A percentile compares a stretch with the other conserved stretches of the same genome.
Conservation (phyloP, 2,113 vertebrate genomes). For the Monopterus albus region DNA sequence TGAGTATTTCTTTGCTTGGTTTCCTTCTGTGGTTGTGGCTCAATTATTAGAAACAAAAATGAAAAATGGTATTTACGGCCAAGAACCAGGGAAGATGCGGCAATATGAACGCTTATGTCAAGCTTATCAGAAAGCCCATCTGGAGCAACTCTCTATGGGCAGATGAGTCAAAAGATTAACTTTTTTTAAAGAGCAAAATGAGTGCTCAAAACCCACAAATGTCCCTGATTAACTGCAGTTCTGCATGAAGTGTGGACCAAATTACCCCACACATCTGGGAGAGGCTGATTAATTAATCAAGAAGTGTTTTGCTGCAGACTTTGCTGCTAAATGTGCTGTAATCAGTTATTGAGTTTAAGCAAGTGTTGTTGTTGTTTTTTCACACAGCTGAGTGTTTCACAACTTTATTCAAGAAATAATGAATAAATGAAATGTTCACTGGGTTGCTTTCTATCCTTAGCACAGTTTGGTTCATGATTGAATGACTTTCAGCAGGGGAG, state of each 20-base stretch:
- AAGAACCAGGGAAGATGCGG: neutral
- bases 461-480: constrained; percentile 7
- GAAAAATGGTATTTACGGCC: neutral
- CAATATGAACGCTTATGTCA: neutral
- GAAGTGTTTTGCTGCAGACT: constrained; percentile 33
- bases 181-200: neutral
- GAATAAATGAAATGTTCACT: neutral
- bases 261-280: constrained; percentile 39
- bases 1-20: neutral
- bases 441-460: neutral
- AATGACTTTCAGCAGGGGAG: constrained; percentile 4
- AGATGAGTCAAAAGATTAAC: constrained; percentile 32
- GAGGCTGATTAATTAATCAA: constrained; percentile 56
- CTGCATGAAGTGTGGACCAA: constrained; percentile 30
- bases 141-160: constrained; percentile 10
- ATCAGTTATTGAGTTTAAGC: constrained; percentile 39
- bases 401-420: constrained; percentile 6
- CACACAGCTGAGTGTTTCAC: no score
- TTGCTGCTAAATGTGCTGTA: constrained; percentile 27
- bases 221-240: constrained; percentile 15
- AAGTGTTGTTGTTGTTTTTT: neutral
- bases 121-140: neutral
- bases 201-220: constrained; percentile 4
- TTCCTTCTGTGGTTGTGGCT: neutral
- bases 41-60: neutral